A percentile compares a stretch with the other conserved stretches of the same genome.
These are phyloP conservation scores for Scelioninae gen. 2 DNA, from an alignment of 2,888 invertebrate species.

Conservation along the genomic window DNA sequence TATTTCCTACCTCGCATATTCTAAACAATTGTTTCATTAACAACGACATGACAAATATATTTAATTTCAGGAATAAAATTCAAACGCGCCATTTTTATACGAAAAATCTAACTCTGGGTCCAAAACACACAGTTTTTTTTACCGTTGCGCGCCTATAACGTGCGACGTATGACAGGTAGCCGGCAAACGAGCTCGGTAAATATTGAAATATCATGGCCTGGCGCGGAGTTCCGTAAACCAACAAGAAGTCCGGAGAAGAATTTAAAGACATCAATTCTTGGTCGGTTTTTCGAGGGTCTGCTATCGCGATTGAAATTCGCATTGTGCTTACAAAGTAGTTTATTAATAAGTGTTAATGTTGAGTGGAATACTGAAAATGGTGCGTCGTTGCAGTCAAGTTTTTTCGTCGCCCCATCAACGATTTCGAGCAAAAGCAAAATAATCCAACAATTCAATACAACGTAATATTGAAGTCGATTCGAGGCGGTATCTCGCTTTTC, in stretches of 20 bases:
- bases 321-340: conserved; percentile 30
- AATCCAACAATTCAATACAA: conserved; percentile 54
- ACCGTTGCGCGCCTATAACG: neutral
- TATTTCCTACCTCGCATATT: too few species aligned
- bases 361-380: conserved; percentile 32
- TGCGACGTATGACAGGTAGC: conserved; percentile 65
- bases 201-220: conserved; percentile 62
- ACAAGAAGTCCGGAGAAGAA: conserved; percentile 15
- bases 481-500: conserved; percentile 49
- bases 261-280: conserved; percentile 15
- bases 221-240: conserved; percentile 3
- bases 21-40: too few species aligned
- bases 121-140: conserved; percentile 7
- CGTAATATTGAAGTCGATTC: conserved; percentile 54
- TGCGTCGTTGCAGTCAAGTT: conserved; percentile 40
- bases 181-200: conserved; percentile 66
- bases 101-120: neutral
- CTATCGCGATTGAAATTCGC: conserved; percentile 29
- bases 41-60: too few species aligned
- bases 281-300: conserved; percentile 10
- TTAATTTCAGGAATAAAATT: too few species aligned
- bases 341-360: conserved; percentile 41
- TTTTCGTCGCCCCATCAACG: conserved; percentile 27
- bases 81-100: too few species aligned
- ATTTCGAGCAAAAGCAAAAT: conserved; percentile 41